Percentiles rank a stretch among this genome's conserved stretches.
These are phyloP conservation scores for Mythimna albipuncta DNA, from an alignment of 2,888 invertebrate genomes.

Conservation along the genomic window DNA sequence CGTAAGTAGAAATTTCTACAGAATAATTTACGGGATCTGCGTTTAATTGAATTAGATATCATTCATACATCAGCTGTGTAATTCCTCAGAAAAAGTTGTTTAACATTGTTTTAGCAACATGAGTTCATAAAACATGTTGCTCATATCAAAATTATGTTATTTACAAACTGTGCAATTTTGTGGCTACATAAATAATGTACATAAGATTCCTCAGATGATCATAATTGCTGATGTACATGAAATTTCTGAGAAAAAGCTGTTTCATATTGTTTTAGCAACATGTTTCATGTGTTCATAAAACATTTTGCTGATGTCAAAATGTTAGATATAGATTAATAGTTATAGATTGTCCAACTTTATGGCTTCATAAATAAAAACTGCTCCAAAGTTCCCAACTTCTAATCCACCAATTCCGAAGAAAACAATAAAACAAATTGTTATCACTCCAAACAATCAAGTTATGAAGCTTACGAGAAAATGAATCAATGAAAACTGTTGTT, in stretches of 20 bases:
- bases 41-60: conserved; percentile 14
- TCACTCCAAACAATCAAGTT: conserved; percentile 34
- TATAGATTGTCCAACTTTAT: background rate
- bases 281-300: too few relatives aligned
- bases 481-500: conserved; percentile 34
- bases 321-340: background rate
- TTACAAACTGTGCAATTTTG: background rate
- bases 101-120: background rate
- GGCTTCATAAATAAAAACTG: background rate
- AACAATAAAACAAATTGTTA: conserved; percentile 18
- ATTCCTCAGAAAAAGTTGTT: background rate
- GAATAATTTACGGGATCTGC: conserved; percentile 23
- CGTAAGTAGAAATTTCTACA: conserved; percentile 53
- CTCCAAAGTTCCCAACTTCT: background rate
- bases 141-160: background rate
- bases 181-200: background rate
- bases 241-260: background rate
- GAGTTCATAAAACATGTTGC: background rate
- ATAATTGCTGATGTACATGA: too few relatives aligned
- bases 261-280: background rate
- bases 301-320: background rate
- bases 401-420: background rate
- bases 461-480: conserved; percentile 23
- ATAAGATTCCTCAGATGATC: too few relatives aligned
- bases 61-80: background rate